Conservation (phyloP, 2,797 vertebrate species). For the Garrulus glandarius region DNA sequence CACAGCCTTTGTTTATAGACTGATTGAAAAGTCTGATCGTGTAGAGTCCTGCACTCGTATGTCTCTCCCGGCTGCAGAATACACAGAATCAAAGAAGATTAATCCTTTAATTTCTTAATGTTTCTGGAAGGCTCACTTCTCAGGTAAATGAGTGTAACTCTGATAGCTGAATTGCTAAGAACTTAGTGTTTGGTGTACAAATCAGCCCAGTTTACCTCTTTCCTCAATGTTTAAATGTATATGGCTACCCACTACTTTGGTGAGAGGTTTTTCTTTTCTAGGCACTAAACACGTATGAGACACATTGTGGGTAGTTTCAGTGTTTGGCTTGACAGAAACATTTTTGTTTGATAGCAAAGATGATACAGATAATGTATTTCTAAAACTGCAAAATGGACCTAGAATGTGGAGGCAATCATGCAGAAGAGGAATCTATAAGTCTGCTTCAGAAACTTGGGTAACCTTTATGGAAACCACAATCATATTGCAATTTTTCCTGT, state of each 20-base stretch:
- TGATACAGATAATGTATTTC: neutral
- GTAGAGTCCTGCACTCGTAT: neutral
- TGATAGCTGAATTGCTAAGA: neutral
- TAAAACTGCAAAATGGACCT: neutral
- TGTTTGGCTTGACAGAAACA: neutral
- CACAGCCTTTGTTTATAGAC: neutral
- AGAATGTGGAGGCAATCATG: neutral
- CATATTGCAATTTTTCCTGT: slow-evolving; percentile 35
- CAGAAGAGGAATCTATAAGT: neutral
- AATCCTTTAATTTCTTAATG: neutral
- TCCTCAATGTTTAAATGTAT: neutral
- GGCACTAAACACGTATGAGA: neutral
- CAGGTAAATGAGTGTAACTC: neutral
- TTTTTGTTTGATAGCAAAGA: neutral
- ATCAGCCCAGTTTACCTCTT: neutral
- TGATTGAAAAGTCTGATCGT: neutral
- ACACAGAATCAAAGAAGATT: neutral
- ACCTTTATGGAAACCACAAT: slow-evolving; percentile 42
- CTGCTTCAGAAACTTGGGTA: slow-evolving; percentile 23
- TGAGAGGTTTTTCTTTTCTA: neutral
- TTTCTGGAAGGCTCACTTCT: neutral
- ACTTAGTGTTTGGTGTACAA: neutral
- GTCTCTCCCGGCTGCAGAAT: neutral
- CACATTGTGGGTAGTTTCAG: neutral
- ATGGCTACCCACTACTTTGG: neutral